Conservation (phyloP, 1,140 invertebrate genomes). For the Trialeurodes vaporariorum region DNA sequence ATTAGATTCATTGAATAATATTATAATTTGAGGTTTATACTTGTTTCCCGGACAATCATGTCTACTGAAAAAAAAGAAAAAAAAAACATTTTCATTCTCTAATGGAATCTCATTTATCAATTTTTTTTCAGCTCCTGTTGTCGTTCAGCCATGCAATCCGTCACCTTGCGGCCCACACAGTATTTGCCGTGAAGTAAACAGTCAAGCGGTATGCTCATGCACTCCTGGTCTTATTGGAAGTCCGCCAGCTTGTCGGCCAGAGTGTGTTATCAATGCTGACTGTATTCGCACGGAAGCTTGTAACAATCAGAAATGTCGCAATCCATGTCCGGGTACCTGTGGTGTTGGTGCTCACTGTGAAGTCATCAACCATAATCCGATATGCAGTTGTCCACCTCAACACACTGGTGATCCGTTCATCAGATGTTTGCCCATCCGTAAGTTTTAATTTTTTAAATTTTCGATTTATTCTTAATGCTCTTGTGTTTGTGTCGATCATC, state of each 20-base stretch:
- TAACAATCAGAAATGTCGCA: conserved; percentile 60
- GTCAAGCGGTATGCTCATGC: conserved; percentile 61
- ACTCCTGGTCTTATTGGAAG: conserved; percentile 57
- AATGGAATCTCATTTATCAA: conserved; percentile 35
- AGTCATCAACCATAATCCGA: conserved; percentile 61
- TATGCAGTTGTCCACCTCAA: conserved; percentile 58
- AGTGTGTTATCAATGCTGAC: conserved; percentile 60
- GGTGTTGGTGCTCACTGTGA: conserved; percentile 57
- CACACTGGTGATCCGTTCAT: conserved; percentile 60
- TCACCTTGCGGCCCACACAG: conserved; percentile 66
- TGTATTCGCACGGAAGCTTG: conserved; percentile 62
- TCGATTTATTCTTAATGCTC: too few relatives aligned
- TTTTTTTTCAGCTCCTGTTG: conserved; percentile 20
- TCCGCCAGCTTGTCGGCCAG: conserved; percentile 64
- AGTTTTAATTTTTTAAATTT: conserved; percentile 10
- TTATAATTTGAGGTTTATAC: too few relatives aligned
- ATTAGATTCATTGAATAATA: conserved; percentile 40
- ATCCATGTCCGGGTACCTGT: conserved; percentile 67
- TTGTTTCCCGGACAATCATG: too few relatives aligned
- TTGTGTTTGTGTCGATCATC: too few relatives aligned
- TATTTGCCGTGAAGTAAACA: conserved; percentile 55
- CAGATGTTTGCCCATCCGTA: conserved; percentile 39
- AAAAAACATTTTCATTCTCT: conserved; percentile 20
- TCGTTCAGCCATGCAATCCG: conserved; percentile 51
- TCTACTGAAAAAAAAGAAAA: conserved; percentile 26